Evolutionary conservation across 2,797 vertebrate genomes (phyloP).

Genomic region (Nothura maculosa): DNA sequence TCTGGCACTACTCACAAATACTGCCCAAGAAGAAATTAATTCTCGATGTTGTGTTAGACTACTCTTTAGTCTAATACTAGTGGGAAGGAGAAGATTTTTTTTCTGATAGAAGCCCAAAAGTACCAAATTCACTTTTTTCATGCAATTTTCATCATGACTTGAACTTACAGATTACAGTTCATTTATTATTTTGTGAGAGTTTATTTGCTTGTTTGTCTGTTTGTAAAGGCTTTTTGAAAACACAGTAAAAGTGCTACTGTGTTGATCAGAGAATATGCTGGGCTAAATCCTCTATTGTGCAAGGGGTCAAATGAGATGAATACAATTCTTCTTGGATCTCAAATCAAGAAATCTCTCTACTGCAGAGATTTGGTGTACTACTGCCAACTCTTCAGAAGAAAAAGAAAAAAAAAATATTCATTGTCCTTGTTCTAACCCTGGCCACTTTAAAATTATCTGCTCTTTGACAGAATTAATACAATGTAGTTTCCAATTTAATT

Average conservation of each 20-base stretch:
- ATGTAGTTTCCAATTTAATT: conserved; percentile 28
- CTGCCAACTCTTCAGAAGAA: conserved; percentile 27
- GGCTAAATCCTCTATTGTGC: neutral
- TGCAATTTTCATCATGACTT: neutral
- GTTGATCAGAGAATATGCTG: neutral
- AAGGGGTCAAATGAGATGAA: conserved; percentile 46
- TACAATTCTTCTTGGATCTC: conserved; percentile 28
- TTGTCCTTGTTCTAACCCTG: conserved; percentile 52
- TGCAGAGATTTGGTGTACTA: conserved; percentile 13
- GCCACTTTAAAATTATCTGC: conserved; percentile 38
- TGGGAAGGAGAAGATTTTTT: neutral
- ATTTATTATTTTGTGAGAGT: neutral
- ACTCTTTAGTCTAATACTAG: neutral
- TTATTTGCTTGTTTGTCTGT: neutral
- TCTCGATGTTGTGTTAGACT: neutral
- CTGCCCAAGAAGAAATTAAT: neutral
- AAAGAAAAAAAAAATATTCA: neutral
- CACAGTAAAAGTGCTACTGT: neutral
- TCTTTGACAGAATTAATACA: conserved; percentile 45
- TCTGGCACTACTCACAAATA: neutral
- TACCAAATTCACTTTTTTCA: neutral
- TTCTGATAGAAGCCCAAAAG: neutral
- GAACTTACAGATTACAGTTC: neutral
- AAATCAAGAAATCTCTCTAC: conserved; percentile 55
- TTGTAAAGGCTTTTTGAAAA: neutral